Evolutionary conservation across 2,113 vertebrate species (phyloP).

Genomic region (Eublepharis macularius): DNA sequence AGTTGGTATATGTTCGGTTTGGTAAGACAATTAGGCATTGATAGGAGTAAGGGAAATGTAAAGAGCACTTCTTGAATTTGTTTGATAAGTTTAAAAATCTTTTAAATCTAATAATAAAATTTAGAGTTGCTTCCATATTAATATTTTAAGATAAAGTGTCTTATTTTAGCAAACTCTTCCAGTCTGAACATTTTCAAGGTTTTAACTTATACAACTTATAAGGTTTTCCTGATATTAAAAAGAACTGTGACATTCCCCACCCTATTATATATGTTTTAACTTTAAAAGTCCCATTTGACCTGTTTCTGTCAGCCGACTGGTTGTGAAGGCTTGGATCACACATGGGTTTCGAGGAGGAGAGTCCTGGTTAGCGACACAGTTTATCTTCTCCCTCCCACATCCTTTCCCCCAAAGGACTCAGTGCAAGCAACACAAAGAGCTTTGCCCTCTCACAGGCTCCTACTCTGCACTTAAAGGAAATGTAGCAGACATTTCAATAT

Average conservation of each 20-base stretch:
- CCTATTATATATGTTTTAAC: background rate
- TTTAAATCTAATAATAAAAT: background rate
- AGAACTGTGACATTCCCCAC: background rate
- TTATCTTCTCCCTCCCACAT: constrained; percentile 22
- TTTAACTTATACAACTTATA: background rate
- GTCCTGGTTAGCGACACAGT: constrained; percentile 52
- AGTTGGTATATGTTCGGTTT: too few relatives aligned
- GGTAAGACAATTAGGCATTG: too few relatives aligned
- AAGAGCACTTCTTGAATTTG: too few relatives aligned
- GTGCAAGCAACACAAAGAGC: constrained; percentile 47
- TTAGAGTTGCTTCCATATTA: background rate
- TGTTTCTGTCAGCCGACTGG: constrained; percentile 34
- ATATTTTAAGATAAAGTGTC: background rate
- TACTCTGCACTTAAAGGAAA: constrained; percentile 71
- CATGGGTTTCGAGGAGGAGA: constrained; percentile 23
- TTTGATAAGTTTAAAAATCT: background rate
- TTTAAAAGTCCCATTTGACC: constrained; percentile 29
- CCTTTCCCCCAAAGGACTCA: constrained; percentile 3
- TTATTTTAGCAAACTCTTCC: background rate
- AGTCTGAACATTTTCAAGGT: constrained; percentile 20
- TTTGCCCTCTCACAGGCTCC: constrained; percentile 54
- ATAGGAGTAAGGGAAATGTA: too few relatives aligned
- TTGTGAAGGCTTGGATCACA: constrained; percentile 33
- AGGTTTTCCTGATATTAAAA: background rate
- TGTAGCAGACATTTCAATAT: constrained; percentile 77